Evolutionary conservation across 2,797 vertebrate genomes (phyloP), one percentile per base, ranked within the genome.

Genomic region (Forpus xanthops): DNA sequence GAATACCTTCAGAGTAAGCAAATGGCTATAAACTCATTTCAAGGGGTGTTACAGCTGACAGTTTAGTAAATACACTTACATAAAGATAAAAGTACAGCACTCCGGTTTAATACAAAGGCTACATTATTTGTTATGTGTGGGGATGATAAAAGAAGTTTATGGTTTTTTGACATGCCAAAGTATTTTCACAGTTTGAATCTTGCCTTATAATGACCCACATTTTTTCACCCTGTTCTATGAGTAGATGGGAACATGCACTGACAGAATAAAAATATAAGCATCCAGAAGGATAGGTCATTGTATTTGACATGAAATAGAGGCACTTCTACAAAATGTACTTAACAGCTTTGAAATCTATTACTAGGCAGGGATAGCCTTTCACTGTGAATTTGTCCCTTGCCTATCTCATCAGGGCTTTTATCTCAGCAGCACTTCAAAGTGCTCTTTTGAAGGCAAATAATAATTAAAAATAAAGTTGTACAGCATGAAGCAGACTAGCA

Each of bases 1-100:
- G 98, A 99, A 18, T 99, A 99, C 96, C 98, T 99, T 52, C 98
- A 98, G 96, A 98, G 99, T 99, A 98, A 99, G 99, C 71, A 94
- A 86, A 93, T 87, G 10, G 84, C 81, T 96, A 75, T 79, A 64
- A 95, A 95, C 82, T 97, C 42, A 81, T 87, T 94, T 96, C 81
- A 93, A 92, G 35, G 33, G n/a, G 35, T 90, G 33, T 58, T 91
- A 87, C 64, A 83, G 77, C 74, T 88, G 61, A 83, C 84, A 68
- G 67, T 96, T 96, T 92, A 92, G 82, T 83, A 95, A 96, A 85
- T 53, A 49, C 45, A 39, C 72, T 90, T 53, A 93, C 76, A 85
- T 85, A 70, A 75, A 74, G 42, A 35, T 4, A 85, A 56, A 61
- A 77, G 30, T 37, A 58, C 27, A 82, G n/a, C 60, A 33, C 8